phyloP scores from a whole-genome alignment of 2,113 vertebrate species.

The Ornithorhynchus anatinus region DNA sequence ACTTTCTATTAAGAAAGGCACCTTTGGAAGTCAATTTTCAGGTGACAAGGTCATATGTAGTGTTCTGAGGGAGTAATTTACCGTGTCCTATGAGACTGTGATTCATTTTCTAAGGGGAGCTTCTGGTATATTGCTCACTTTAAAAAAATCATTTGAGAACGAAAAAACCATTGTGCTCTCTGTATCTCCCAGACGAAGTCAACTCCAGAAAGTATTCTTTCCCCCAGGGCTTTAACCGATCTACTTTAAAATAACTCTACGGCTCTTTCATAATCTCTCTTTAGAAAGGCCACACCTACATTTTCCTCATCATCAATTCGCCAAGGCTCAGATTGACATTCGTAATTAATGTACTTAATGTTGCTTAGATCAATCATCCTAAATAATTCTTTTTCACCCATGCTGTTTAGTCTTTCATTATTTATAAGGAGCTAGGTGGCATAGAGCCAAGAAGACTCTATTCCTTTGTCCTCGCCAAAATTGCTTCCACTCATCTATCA shows the following conservation, averaged over 20 bases:
- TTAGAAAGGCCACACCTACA: no score
- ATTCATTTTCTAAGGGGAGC: no score
- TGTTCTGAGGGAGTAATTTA: no score
- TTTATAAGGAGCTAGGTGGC: no score
- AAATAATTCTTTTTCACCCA: neutral
- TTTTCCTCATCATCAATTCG: neutral
- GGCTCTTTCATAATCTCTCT: neutral
- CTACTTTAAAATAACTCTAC: neutral
- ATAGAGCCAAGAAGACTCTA: neutral
- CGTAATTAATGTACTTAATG: neutral
- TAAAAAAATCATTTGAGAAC: constrained; percentile 1
- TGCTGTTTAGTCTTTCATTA: neutral
- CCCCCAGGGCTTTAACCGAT: neutral
- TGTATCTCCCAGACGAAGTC: neutral
- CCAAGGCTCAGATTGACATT: neutral
- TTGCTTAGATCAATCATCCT: neutral
- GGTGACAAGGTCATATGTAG: no score
- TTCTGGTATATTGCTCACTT: no score
- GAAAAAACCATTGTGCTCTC: neutral
- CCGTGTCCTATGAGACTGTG: no score
- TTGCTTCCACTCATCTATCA: neutral
- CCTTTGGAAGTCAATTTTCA: no score
- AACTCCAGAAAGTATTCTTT: neutral
- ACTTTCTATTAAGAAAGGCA: no score
- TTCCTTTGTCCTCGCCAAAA: neutral